phyloP scores from a whole-genome alignment of 1,140 invertebrate species.

The Euglossa dilemma region DNA sequence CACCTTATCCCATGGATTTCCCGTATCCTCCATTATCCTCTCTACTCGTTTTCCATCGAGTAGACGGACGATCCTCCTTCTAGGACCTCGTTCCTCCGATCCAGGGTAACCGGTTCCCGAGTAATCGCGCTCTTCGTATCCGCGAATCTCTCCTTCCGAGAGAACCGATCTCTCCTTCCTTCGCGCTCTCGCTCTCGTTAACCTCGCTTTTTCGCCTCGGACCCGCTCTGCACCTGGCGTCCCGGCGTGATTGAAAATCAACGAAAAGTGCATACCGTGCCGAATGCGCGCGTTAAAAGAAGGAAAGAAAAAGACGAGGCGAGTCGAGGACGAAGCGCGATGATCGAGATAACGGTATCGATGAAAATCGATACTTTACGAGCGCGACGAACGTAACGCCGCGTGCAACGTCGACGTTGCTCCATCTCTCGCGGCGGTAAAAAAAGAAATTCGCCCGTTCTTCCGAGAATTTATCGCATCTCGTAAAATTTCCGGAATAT shows the following conservation, averaged over 20 bases:
- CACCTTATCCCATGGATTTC: not conserved
- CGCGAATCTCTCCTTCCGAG: not conserved
- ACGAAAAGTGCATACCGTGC: not conserved
- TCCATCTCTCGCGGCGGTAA: not conserved
- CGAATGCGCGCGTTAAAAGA: not conserved
- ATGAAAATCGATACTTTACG: not conserved
- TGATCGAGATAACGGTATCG: not conserved
- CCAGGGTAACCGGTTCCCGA: not conserved
- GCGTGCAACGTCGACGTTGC: not conserved
- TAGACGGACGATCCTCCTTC: not conserved
- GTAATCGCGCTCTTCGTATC: not conserved
- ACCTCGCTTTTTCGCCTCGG: not conserved
- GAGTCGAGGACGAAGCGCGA: too few relatives aligned
- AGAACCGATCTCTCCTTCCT: not conserved
- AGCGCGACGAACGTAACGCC: not conserved
- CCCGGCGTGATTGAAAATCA: not conserved
- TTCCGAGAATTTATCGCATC: not conserved
- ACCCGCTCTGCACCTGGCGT: not conserved
- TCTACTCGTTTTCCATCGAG: not conserved
- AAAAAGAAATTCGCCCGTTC: not conserved
- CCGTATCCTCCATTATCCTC: not conserved
- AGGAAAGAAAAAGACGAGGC: too few relatives aligned
- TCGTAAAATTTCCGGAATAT: not conserved
- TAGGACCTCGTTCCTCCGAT: not conserved
- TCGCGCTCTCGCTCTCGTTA: slow-evolving; percentile 10